Evolutionary conservation across 35 echinoderm and acorn worm genomes (phyloP).

Genomic region (Apostichopus californicus): DNA sequence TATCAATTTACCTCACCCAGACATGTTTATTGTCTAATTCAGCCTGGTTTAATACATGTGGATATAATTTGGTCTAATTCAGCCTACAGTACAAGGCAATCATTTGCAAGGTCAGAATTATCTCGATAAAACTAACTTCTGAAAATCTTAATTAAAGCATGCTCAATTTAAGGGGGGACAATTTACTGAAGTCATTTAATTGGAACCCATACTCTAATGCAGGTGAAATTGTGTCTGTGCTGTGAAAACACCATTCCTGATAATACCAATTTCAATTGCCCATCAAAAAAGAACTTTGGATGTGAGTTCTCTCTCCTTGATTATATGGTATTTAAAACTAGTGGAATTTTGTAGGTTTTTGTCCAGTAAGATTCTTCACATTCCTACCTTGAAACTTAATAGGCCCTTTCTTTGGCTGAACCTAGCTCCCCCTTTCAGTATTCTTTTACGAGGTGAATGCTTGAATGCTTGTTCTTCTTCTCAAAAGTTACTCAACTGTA

Average conservation of each 20-base stretch:
- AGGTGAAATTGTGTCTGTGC: background rate
- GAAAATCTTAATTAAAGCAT: too few species aligned
- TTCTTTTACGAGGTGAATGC: background rate
- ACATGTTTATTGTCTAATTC: too few species aligned
- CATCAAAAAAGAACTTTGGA: background rate
- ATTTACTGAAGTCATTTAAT: background rate
- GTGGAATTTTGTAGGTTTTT: background rate
- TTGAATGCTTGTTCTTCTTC: background rate
- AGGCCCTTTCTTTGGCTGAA: background rate
- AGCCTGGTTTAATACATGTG: too few species aligned
- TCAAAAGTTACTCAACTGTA: conserved; percentile 24
- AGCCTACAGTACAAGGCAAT: too few species aligned
- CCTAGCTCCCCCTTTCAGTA: background rate
- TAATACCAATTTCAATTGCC: background rate
- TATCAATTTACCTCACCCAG: too few species aligned
- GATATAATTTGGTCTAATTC: too few species aligned
- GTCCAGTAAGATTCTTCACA: conserved; percentile 10
- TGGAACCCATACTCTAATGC: background rate
- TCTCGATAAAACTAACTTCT: too few species aligned
- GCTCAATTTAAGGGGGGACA: too few species aligned
- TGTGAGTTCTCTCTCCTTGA: background rate
- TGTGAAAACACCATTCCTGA: conserved; percentile 24
- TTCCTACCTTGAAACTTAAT: conserved; percentile 35
- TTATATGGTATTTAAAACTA: background rate
- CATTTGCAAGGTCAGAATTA: too few species aligned